These are phyloP conservation scores for Rugalucina vietnamica DNA, from an alignment of 2,888 invertebrate species.

Conservation along the genomic window DNA sequence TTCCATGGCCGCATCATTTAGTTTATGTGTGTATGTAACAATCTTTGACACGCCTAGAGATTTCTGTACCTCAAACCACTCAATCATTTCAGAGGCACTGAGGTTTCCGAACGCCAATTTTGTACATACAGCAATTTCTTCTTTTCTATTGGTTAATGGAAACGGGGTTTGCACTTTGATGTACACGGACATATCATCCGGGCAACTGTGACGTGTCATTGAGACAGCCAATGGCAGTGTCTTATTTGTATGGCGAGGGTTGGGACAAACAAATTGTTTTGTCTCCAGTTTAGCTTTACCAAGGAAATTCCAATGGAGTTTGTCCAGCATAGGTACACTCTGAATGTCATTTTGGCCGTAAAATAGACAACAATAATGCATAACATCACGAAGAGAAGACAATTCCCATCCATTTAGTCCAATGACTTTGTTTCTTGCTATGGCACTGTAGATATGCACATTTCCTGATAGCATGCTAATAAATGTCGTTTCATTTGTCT, in stretches of 20 bases:
- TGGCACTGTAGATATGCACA: slow-evolving; percentile 36
- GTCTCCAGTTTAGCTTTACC: slow-evolving; percentile 26
- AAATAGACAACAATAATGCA: slow-evolving; percentile 26
- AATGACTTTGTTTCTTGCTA: slow-evolving; percentile 28
- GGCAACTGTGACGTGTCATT: slow-evolving; percentile 20
- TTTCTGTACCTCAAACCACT: slow-evolving; percentile 45
- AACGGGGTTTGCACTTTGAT: slow-evolving; percentile 19
- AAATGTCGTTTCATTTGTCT: background rate
- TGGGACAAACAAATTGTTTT: slow-evolving; percentile 36
- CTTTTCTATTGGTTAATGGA: background rate
- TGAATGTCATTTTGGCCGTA: slow-evolving; percentile 4
- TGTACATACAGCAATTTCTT: slow-evolving; percentile 27
- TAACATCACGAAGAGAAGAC: background rate
- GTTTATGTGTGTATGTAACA: slow-evolving; percentile 22
- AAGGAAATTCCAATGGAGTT: slow-evolving; percentile 21
- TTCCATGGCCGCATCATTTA: slow-evolving; percentile 26
- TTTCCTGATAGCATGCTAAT: background rate
- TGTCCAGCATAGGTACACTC: background rate
- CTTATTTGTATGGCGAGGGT: background rate
- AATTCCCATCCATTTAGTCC: slow-evolving; percentile 35
- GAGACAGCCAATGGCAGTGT: slow-evolving; percentile 22
- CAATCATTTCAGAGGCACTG: slow-evolving; percentile 14
- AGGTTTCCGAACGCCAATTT: slow-evolving; percentile 33
- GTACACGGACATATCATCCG: slow-evolving; percentile 14
- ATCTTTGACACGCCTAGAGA: slow-evolving; percentile 29